Percentiles rank a stretch among this genome's conserved stretches.
These are phyloP conservation scores for Pterocles burchelli DNA, from an alignment of 2,113 vertebrate genomes.

Conservation along the genomic window DNA sequence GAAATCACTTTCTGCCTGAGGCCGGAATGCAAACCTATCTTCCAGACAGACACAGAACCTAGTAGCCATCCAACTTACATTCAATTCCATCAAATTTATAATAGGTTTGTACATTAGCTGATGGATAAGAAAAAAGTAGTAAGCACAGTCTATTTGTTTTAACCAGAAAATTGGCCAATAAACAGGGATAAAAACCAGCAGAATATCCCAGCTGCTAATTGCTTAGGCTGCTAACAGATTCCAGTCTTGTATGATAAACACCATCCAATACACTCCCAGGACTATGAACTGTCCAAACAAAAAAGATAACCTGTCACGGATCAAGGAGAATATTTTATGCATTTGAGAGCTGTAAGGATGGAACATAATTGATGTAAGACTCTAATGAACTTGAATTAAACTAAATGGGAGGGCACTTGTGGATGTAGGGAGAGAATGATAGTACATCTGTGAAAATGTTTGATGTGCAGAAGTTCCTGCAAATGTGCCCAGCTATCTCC, in stretches of 20 bases:
- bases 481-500: not conserved
- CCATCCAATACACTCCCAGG: not conserved
- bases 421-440: not conserved
- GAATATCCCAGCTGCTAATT: not conserved
- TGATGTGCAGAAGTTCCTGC: not conserved
- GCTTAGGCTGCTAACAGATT: not conserved
- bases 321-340: not conserved
- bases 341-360: not conserved
- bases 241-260: not conserved
- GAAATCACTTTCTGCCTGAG: slow-evolving; percentile 22
- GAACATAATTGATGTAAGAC: not conserved
- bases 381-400: not conserved
- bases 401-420: not conserved
- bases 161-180: not conserved
- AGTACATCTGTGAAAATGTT: not conserved
- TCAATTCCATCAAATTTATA: not conserved
- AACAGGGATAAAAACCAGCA: not conserved
- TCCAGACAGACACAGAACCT: not conserved
- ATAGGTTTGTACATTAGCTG: not conserved
- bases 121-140: not conserved
- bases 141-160: not conserved
- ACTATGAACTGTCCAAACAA: not conserved
- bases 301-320: not conserved
- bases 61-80: not conserved
- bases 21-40: not conserved